Evolutionary conservation across 2,113 vertebrate genomes (phyloP).

Genomic region (Oceanites oceanicus): DNA sequence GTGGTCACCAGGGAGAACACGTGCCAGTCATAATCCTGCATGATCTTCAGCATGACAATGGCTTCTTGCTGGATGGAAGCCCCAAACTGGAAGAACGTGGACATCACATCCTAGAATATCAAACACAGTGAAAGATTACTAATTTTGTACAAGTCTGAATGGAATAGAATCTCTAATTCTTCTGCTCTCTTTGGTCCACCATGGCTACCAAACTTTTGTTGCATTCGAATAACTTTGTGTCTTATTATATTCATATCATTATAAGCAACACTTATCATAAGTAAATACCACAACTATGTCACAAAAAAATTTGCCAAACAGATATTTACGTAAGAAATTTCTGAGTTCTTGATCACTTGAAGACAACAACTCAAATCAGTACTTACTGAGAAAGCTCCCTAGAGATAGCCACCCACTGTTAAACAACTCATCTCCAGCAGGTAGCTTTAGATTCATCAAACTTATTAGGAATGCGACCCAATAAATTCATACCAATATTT

Average conservation of each 20-base stretch:
- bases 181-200: not conserved
- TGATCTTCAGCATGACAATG: conserved; percentile 94
- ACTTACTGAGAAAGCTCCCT: not conserved
- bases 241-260: not conserved
- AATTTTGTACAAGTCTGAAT: not conserved
- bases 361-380: not conserved
- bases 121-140: conserved; percentile 18
- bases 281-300: not conserved
- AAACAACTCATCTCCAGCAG: not conserved
- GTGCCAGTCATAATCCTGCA: conserved; percentile 99
- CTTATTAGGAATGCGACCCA: fast-evolving
- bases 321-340: not conserved
- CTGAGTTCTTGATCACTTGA: not conserved
- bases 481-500: not conserved
- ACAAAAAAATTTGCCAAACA: not conserved
- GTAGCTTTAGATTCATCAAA: not conserved
- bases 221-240: not conserved
- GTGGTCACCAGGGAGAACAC: conserved; percentile 96
- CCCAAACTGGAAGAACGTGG: conserved; percentile 97
- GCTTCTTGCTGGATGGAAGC: conserved; percentile 98
- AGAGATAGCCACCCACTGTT: not conserved
- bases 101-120: conserved; percentile 87
- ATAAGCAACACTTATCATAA: not conserved
- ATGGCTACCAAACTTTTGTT: not conserved
- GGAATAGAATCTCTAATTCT: not conserved